Conservation (phyloP, 1,140 invertebrate genomes). For the Diorhabda elongata region DNA sequence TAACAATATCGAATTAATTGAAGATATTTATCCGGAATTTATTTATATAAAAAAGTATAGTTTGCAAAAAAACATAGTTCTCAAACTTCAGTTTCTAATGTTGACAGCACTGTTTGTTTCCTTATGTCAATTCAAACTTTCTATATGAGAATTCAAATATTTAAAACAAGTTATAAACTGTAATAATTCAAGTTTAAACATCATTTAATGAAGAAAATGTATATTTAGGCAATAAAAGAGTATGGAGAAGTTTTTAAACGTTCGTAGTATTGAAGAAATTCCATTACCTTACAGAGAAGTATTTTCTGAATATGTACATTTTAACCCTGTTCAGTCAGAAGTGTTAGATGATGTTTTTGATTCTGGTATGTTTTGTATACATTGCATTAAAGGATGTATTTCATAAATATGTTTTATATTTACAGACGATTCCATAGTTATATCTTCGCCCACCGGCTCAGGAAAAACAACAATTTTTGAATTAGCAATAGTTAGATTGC, state of each 20-base stretch:
- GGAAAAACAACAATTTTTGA: conserved; percentile 82
- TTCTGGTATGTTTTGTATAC: conserved; percentile 51
- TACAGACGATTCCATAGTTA: conserved; percentile 65
- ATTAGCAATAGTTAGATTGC: conserved; percentile 66
- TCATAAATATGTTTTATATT: conserved; percentile 33
- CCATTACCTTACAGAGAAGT: conserved; percentile 32
- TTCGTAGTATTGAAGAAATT: conserved; percentile 30
- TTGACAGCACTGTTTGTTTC: too few species aligned
- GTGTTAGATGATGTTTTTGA: conserved; percentile 63
- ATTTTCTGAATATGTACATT: conserved; percentile 55
- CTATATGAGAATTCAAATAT: too few species aligned
- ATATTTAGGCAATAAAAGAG: too few species aligned
- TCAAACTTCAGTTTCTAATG: too few species aligned
- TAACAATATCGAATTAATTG: too few species aligned
- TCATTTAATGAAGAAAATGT: too few species aligned
- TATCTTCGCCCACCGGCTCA: conserved; percentile 75
- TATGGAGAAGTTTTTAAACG: not conserved
- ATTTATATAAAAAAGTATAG: too few species aligned
- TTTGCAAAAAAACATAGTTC: too few species aligned
- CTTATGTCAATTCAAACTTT: too few species aligned
- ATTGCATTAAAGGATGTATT: not conserved
- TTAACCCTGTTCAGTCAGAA: conserved; percentile 68
- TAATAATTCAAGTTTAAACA: too few species aligned
- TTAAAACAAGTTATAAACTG: too few species aligned
- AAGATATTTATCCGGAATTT: too few species aligned